Conservation (phyloP, 2,797 vertebrate species). For the Simalia tracyae region DNA sequence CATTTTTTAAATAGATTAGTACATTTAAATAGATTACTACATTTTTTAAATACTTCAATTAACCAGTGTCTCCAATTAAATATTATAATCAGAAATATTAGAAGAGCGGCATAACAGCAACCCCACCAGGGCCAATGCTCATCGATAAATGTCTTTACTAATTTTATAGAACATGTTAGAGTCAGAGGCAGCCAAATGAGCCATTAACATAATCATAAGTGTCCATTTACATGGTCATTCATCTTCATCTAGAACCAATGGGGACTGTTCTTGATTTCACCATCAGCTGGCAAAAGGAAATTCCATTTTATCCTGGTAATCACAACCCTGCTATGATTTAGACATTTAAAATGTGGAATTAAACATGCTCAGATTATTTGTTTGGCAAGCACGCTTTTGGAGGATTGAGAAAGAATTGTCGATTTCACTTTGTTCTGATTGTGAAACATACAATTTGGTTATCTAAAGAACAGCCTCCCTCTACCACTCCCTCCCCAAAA, state of each 20-base stretch:
- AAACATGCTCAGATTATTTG: neutral
- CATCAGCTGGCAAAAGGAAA: neutral
- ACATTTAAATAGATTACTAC: no score
- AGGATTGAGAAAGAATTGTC: neutral
- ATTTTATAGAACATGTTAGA: neutral
- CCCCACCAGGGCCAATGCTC: neutral
- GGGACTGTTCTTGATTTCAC: neutral
- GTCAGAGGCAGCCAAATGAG: neutral
- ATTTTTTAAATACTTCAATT: neutral
- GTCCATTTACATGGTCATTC: neutral
- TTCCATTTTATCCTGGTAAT: neutral
- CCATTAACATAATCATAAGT: neutral
- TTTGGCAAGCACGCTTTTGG: neutral
- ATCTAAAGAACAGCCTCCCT: neutral
- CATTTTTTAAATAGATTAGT: neutral
- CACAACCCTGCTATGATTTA: neutral
- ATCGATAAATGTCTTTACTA: neutral
- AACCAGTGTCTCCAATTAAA: neutral
- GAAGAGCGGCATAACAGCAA: neutral
- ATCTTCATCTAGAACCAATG: neutral
- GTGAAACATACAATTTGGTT: neutral
- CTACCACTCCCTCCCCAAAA: no score
- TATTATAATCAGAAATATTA: neutral
- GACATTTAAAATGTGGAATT: neutral
- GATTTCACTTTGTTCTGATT: neutral